These are phyloP conservation scores for Cliona cf. orientalis DNA, from an alignment of 37 sponge, comb jelly and placozoan species.

Conservation along the genomic window DNA sequence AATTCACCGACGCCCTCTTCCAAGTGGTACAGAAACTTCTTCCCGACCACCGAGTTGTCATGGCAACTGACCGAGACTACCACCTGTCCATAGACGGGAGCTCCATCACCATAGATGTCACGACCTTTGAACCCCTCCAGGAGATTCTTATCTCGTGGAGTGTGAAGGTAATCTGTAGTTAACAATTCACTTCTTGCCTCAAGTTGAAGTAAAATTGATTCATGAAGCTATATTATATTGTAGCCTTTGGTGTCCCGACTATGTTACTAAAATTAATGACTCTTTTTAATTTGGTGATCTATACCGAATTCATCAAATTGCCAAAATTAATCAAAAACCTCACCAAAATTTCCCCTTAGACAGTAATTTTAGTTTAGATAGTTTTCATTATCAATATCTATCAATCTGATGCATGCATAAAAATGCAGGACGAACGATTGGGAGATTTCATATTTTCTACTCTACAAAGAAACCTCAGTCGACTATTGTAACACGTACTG, in stretches of 20 bases:
- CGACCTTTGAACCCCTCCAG: slow-evolving; percentile 26
- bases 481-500: slow-evolving; percentile 59
- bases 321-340: too few relatives aligned
- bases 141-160: slow-evolving; percentile 41
- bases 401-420: too few relatives aligned
- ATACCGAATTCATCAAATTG: background rate
- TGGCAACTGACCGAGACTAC: background rate
- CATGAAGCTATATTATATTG: too few relatives aligned
- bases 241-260: too few relatives aligned
- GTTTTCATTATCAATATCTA: background rate
- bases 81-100: slow-evolving; percentile 14
- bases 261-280: too few relatives aligned
- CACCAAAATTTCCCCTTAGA: too few relatives aligned
- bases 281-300: too few relatives aligned
- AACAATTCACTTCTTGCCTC: too few relatives aligned
- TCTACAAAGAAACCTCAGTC: slow-evolving; percentile 51
- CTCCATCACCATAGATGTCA: slow-evolving; percentile 46
- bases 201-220: too few relatives aligned
- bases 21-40: slow-evolving; percentile 30
- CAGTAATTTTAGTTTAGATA: background rate
- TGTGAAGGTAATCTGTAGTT: slow-evolving; percentile 37
- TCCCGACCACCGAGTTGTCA: slow-evolving; percentile 3
- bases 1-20: slow-evolving; percentile 14
- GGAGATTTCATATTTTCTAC: slow-evolving; percentile 52
- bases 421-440: slow-evolving; percentile 46